Conservation (phyloP, 2,888 invertebrate species). For the Linnaemya vulpina region DNA sequence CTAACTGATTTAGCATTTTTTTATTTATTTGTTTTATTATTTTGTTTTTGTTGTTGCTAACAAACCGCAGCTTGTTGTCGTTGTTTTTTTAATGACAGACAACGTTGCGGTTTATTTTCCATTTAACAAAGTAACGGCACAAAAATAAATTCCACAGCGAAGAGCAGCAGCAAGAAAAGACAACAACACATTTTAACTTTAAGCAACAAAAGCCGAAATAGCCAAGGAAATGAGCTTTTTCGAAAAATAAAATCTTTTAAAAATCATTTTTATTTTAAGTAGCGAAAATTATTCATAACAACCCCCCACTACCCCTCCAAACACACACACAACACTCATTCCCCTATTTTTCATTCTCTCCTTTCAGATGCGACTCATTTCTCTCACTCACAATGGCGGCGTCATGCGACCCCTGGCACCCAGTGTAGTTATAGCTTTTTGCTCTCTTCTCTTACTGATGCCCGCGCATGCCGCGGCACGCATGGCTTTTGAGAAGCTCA, state of each 20-base stretch:
- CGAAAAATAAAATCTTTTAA: neutral
- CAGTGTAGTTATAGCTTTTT: constrained; percentile 67
- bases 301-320: neutral
- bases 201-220: neutral
- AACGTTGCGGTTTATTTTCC: constrained; percentile 52
- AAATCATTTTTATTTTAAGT: neutral
- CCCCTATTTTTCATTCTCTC: neutral
- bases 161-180: neutral
- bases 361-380: constrained; percentile 74
- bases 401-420: constrained; percentile 51
- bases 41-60: too few species aligned
- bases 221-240: neutral
- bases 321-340: neutral
- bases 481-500: constrained; percentile 96
- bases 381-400: constrained; percentile 40
- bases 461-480: constrained; percentile 85
- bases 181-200: neutral
- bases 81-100: constrained; percentile 52
- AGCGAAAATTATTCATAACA: neutral
- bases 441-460: constrained; percentile 73
- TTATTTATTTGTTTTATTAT: too few species aligned
- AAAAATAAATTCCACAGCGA: neutral
- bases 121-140: constrained; percentile 23
- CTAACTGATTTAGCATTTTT: constrained; percentile 39
- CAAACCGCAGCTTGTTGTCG: constrained; percentile 37